Evolutionary conservation across 30 jellyfish, hydroid and myxozoan genomes (phyloP).

Genomic region (Aurelia aurita): DNA sequence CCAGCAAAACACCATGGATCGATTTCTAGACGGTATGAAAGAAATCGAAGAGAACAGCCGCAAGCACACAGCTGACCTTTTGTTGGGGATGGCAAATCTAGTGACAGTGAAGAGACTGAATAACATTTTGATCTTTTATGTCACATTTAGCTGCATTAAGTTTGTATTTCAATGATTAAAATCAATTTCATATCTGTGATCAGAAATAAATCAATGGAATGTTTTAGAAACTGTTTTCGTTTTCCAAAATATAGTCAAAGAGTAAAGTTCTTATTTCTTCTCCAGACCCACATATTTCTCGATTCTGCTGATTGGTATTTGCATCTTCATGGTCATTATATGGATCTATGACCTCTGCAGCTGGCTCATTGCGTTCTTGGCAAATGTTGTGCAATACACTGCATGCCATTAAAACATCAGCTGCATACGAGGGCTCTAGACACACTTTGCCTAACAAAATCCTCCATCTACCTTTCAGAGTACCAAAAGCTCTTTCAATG

Average conservation of each 20-base stretch:
- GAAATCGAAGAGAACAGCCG: conserved; percentile 40
- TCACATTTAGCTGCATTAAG: not conserved
- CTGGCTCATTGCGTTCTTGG: conserved; percentile 28
- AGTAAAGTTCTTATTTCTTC: not conserved
- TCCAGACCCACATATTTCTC: not conserved
- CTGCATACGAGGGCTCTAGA: conserved; percentile 14
- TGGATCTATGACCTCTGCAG: not conserved
- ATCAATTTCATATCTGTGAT: not conserved
- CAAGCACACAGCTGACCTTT: conserved; percentile 19
- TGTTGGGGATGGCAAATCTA: conserved; percentile 24
- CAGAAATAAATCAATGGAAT: not conserved
- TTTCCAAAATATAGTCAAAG: conserved; percentile 2
- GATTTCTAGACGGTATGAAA: conserved; percentile 30
- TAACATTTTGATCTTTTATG: not conserved
- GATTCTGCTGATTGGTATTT: not conserved
- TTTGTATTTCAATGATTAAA: not conserved
- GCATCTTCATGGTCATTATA: conserved; percentile 1
- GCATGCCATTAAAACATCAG: conserved; percentile 37
- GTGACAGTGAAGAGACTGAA: conserved; percentile 6
- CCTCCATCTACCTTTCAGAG: conserved; percentile 30
- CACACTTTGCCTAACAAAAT: conserved; percentile 3
- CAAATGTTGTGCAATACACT: conserved; percentile 22
- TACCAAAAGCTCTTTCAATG: conserved; percentile 36
- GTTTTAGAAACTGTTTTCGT: not conserved
- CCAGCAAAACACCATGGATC: conserved; percentile 35